Evolutionary conservation across 2,113 vertebrate species (phyloP), one percentile per base, ranked within the genome.

Genomic region (Tringa solitaria): DNA sequence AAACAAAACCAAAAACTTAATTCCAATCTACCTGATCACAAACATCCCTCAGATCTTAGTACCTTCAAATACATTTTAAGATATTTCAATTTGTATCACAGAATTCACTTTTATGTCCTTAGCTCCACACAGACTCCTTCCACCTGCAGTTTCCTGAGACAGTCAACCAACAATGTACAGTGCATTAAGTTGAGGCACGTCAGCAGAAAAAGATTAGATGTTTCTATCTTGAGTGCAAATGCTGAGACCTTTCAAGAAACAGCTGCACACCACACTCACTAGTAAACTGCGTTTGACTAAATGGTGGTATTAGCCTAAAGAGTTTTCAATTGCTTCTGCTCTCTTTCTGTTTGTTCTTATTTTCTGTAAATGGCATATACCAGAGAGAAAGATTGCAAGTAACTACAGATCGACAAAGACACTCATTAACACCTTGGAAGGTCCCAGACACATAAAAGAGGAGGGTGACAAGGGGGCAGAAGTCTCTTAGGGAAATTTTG

Each of bases 1-100:
- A 51, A 20, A 0, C 1, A 35, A 56, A 11, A 4, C 1, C 3
- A 11, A 51, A 72, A 8, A 2, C 7, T 39, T 81, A 85, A 90
- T 5, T 5, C 12, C 26, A 27, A 28, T 69, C 50, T 65, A 79
- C 10, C 12, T 69, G 28, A 69, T 61, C 35, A 80, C 16, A 59
- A 83, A n/a, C 6, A 61, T 45, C 24, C 65, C 33, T 65, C 15
- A 18, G 15, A 27, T 57, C 28, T 81, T 46, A 57, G 21, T 16
- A 60, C 6, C 28, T 73, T 73, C 60, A 81, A 78, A 60, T 33
- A 79, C 87, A 94, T 39, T 5, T 54, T 69, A 74, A 41, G 33
- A 45, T 10, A 67, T 92, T 77, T 74, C 41, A 59, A 4, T 13
- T 23, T 8, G 2, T 45, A 41, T 63, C 28, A 57, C 33, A 50